Percentiles rank a stretch among this genome's conserved stretches.
Evolutionary conservation across 2,113 vertebrate species (phyloP).

Genomic region (Sinosuthora webbiana): DNA sequence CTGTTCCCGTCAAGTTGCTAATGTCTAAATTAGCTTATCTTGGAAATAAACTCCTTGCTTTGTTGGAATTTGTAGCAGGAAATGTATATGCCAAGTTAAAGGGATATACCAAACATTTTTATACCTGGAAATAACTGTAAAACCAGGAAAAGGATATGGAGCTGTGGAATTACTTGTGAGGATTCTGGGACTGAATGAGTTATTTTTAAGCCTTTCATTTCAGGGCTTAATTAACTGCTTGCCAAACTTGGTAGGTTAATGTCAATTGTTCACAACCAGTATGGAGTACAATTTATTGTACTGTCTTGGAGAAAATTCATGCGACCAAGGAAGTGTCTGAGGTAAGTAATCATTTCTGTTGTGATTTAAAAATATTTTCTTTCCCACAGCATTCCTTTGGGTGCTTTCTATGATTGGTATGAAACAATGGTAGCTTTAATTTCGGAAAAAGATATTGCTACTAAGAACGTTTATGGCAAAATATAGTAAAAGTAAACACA

Average conservation of each 20-base stretch:
- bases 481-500: background rate
- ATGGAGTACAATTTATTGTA: background rate
- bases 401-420: background rate
- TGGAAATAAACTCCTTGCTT: background rate
- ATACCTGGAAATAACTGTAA: background rate
- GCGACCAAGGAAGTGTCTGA: background rate
- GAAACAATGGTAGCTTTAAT: background rate
- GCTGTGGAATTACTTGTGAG: background rate
- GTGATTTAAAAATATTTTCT: background rate
- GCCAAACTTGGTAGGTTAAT: background rate
- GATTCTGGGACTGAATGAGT: background rate
- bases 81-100: background rate
- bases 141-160: background rate
- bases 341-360: background rate
- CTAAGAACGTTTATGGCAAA: background rate
- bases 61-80: background rate
- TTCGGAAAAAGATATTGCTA: background rate
- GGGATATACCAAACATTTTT: background rate
- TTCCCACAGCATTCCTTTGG: background rate
- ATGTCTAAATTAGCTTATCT: background rate
- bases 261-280: background rate
- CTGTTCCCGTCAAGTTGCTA: background rate
- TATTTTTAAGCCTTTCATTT: background rate
- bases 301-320: background rate
- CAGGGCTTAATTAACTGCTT: constrained; percentile 1